Conservation (phyloP, 2,113 vertebrate species). For the Peucedramus taeniatus region DNA sequence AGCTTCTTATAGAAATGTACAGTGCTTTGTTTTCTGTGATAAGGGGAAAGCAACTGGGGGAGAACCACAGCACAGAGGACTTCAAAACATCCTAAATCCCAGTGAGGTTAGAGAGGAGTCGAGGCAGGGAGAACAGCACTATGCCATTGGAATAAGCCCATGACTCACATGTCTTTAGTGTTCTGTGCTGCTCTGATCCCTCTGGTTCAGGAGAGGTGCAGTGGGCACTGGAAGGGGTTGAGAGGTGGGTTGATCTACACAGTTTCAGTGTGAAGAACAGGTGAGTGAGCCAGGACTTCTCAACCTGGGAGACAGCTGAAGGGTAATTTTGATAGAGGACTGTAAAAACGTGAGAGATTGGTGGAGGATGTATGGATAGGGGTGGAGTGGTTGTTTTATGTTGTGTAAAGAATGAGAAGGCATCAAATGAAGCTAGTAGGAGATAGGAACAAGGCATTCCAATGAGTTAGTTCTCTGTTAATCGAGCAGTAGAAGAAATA, state of each 20-base stretch:
- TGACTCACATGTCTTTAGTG: background rate
- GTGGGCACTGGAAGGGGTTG: background rate
- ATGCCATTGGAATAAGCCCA: background rate
- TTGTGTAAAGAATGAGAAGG: background rate
- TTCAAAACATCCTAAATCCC: background rate
- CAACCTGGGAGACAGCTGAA: background rate
- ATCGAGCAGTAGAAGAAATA: background rate
- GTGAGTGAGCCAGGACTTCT: background rate
- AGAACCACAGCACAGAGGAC: background rate
- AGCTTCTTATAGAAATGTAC: background rate
- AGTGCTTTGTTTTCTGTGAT: background rate
- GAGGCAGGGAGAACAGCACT: background rate
- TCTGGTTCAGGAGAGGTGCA: background rate
- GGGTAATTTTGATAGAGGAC: background rate
- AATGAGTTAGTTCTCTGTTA: background rate
- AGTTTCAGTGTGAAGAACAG: background rate
- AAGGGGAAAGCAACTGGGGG: background rate
- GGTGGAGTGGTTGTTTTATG: background rate
- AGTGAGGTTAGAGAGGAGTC: background rate
- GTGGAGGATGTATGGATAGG: background rate
- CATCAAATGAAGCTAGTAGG: background rate
- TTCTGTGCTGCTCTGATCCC: background rate
- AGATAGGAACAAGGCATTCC: background rate
- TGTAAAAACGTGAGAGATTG: background rate
- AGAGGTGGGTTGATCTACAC: background rate